Percentiles rank a stretch among this genome's conserved stretches.
Evolutionary conservation across 2,113 vertebrate genomes (phyloP).

Genomic region (Cyanoliseus patagonus): DNA sequence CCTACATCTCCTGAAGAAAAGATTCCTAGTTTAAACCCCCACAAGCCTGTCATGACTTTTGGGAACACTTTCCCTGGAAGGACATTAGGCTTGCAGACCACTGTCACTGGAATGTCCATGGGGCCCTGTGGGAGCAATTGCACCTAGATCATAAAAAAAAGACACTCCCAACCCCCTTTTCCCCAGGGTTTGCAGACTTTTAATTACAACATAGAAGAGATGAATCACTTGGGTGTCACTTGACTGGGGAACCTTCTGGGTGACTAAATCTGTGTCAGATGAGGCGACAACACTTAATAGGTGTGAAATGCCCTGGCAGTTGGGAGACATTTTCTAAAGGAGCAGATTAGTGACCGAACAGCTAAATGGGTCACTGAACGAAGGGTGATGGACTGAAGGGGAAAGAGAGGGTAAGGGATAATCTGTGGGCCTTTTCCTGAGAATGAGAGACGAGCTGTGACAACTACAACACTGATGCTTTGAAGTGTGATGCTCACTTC

Average conservation of each 20-base stretch:
- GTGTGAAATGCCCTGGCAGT: neutral
- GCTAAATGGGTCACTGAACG: neutral
- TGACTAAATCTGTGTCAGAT: conserved; percentile 4
- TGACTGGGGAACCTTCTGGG: neutral
- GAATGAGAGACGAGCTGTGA: neutral
- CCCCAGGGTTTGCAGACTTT: neutral
- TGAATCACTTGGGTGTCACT: conserved; percentile 21
- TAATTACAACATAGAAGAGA: neutral
- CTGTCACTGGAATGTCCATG: neutral
- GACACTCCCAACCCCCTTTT: neutral
- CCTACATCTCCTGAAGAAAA: neutral
- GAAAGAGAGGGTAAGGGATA: neutral
- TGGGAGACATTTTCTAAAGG: neutral
- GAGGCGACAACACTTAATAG: neutral
- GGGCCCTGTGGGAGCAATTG: neutral
- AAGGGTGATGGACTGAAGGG: neutral
- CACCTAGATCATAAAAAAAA: neutral
- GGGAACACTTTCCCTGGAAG: neutral
- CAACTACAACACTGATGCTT: neutral
- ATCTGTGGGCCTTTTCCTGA: neutral
- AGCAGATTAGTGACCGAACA: neutral
- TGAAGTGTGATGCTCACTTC: neutral
- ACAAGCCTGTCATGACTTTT: fast-evolving
- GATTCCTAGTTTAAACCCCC: neutral
- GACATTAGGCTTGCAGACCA: neutral